Evolutionary conservation across 2,797 vertebrate genomes (phyloP).

Genomic region (Acrossocheilus wenchowensis): DNA sequence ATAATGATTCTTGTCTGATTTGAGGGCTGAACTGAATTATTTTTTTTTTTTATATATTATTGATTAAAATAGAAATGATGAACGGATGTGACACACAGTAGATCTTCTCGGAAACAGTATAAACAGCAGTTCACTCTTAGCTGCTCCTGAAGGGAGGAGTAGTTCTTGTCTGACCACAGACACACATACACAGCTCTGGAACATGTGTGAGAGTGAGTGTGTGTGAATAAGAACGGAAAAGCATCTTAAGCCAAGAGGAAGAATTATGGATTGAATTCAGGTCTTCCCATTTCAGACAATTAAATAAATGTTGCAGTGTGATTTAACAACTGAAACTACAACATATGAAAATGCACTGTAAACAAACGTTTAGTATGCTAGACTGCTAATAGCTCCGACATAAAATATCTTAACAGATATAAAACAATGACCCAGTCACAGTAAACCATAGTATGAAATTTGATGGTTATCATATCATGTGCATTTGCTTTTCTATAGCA

Average conservation of each 20-base stretch:
- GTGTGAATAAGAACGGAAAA: not conserved
- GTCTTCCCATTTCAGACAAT: not conserved
- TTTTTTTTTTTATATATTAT: not conserved
- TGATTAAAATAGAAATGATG: not conserved
- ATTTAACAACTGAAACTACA: not conserved
- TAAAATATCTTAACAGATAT: not conserved
- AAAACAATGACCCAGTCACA: not conserved
- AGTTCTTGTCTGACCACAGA: constrained; percentile 8
- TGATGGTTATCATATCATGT: not conserved
- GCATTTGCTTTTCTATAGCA: not conserved
- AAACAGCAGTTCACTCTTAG: not conserved
- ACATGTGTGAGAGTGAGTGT: not conserved
- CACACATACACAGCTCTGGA: not conserved
- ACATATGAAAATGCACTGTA: not conserved
- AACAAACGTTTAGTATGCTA: not conserved
- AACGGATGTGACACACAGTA: not conserved
- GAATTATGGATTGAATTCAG: constrained; percentile 7
- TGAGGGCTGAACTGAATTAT: not conserved
- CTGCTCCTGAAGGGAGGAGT: constrained; percentile 8
- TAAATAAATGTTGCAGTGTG: not conserved
- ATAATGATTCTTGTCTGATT: not conserved
- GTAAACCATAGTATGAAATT: not conserved
- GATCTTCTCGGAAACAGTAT: not conserved
- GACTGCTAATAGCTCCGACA: not conserved
- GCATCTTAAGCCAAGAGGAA: not conserved